These are phyloP conservation scores for Caranx ignobilis DNA, from an alignment of 2,113 vertebrate genomes.

Conservation along the genomic window DNA sequence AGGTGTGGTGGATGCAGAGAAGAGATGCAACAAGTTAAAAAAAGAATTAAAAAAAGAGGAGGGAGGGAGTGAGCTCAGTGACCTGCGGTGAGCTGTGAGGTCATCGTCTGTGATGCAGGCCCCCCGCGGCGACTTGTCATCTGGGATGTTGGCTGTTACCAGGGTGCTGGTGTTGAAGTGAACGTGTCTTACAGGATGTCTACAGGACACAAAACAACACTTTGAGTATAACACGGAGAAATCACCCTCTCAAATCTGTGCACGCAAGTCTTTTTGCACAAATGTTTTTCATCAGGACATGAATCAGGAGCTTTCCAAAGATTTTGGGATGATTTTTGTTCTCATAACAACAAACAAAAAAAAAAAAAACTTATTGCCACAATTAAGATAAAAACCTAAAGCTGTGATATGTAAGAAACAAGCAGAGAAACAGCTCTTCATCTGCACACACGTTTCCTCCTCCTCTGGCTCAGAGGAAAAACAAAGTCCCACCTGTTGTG, in stretches of 20 bases:
- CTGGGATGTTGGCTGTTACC: conserved; percentile 93
- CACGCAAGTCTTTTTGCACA: not conserved
- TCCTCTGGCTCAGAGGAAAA: not conserved
- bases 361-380: too few relatives aligned
- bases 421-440: not conserved
- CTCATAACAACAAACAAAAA: too few relatives aligned
- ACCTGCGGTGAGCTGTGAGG: conserved; percentile 93
- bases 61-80: conserved; percentile 19
- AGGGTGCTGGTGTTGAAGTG: conserved; percentile 89
- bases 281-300: not conserved
- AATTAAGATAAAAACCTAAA: not conserved
- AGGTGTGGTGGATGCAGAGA: not conserved
- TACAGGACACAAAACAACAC: conserved; percentile 57
- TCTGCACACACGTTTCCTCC: not conserved
- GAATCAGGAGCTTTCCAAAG: too few relatives aligned
- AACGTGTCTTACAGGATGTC: conserved; percentile 91
- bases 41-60: not conserved
- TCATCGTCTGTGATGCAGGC: conserved; percentile 89
- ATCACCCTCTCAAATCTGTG: not conserved
- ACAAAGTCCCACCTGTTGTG: conserved; percentile 88
- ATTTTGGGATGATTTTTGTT: too few relatives aligned
- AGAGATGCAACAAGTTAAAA: not conserved
- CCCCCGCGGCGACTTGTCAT: conserved; percentile 89
- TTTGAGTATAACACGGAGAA: not conserved
- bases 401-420: not conserved